Conservation (phyloP, 1,140 invertebrate species). For the Drosophila murphyi region DNA sequence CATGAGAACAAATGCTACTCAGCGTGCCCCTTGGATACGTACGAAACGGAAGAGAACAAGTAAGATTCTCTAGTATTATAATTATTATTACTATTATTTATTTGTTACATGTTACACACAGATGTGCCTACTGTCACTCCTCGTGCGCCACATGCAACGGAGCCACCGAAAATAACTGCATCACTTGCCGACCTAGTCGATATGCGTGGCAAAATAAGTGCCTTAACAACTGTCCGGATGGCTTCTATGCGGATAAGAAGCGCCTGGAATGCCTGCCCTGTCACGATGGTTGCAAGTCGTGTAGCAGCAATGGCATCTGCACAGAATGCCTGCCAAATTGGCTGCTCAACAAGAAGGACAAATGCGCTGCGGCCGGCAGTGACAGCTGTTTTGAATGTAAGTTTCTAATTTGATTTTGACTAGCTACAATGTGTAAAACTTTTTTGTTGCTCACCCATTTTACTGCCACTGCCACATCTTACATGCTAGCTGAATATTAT, state of each 20-base stretch:
- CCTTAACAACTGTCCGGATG: slow-evolving; percentile 88
- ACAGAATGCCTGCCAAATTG: slow-evolving; percentile 89
- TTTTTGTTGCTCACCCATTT: not conserved
- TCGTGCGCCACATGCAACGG: slow-evolving; percentile 93
- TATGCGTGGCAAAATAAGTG: slow-evolving; percentile 89
- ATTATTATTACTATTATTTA: not conserved
- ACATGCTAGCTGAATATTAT: slow-evolving; percentile 88
- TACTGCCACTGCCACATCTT: not conserved
- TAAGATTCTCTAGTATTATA: slow-evolving; percentile 71
- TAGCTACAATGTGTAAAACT: not conserved
- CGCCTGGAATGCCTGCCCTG: slow-evolving; percentile 90
- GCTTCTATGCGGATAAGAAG: slow-evolving; percentile 90
- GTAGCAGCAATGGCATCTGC: slow-evolving; percentile 88
- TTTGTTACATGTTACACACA: slow-evolving; percentile 51
- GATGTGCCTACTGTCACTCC: slow-evolving; percentile 90
- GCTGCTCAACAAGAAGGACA: slow-evolving; percentile 89
- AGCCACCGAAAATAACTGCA: slow-evolving; percentile 90
- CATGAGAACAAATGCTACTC: slow-evolving; percentile 92
- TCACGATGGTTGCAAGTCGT: slow-evolving; percentile 89
- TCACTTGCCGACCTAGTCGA: slow-evolving; percentile 89
- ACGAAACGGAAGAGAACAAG: slow-evolving; percentile 93
- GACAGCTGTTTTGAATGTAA: slow-evolving; percentile 88
- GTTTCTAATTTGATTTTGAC: slow-evolving; percentile 35
- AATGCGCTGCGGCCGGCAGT: slow-evolving; percentile 88
- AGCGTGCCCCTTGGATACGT: slow-evolving; percentile 91